Conservation (phyloP, 2,797 vertebrate species). For the Halcyon leucocephala region DNA sequence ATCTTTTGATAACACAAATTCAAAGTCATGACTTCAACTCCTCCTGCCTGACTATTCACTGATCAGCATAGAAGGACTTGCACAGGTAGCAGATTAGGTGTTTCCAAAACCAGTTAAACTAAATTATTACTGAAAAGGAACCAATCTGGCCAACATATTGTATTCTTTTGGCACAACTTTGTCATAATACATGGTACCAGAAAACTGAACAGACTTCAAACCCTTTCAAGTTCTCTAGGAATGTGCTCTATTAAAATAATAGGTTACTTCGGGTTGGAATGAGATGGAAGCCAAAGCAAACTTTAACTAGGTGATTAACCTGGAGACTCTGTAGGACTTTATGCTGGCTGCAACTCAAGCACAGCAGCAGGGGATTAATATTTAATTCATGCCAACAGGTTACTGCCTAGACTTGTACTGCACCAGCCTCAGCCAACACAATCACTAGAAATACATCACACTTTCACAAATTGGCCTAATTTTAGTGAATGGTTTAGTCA, state of each 20-base stretch:
- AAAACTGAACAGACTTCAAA: constrained; percentile 26
- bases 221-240: constrained; percentile 27
- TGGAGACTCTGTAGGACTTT: constrained; percentile 35
- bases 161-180: background rate
- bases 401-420: constrained; percentile 48
- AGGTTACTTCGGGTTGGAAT: constrained; percentile 45
- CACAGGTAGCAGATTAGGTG: background rate
- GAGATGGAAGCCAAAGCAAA: constrained; percentile 59
- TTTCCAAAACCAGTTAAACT: constrained; percentile 22
- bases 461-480: background rate
- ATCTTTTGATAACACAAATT: background rate
- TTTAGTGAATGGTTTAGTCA: background rate
- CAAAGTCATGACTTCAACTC: background rate
- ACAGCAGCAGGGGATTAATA: constrained; percentile 56
- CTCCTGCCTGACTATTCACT: background rate
- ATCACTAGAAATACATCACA: background rate
- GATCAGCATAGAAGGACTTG: background rate
- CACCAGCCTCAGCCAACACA: constrained; percentile 2
- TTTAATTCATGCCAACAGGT: constrained; percentile 51
- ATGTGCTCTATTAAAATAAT: constrained; percentile 38
- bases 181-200: background rate
- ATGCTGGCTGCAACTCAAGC: constrained; percentile 46
- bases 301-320: constrained; percentile 67
- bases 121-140: background rate
- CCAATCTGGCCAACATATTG: background rate